These are phyloP conservation scores for Exaiptasia diaphana DNA, from an alignment of 64 coral and sea anemone genomes.

Conservation along the genomic window DNA sequence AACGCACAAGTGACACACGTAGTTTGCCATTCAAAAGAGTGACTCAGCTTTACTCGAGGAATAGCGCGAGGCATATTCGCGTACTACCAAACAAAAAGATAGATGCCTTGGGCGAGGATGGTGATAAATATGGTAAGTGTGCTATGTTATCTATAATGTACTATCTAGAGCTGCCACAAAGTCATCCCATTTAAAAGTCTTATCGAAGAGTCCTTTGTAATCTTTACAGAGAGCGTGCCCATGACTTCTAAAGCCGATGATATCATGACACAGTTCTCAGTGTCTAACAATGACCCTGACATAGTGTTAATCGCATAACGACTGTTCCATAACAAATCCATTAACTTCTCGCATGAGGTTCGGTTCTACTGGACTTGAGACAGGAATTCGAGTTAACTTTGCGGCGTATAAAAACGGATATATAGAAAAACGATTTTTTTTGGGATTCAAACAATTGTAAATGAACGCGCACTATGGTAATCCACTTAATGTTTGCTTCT, in stretches of 20 bases:
- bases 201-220: neutral
- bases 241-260: slow-evolving; percentile 11
- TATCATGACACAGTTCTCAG: neutral
- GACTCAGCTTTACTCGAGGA: slow-evolving; percentile 89
- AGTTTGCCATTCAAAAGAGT: slow-evolving; percentile 72
- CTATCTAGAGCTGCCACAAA: neutral
- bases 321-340: slow-evolving; percentile 5
- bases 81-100: slow-evolving; percentile 65
- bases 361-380: no score
- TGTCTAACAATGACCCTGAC: neutral
- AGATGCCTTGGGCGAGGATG: slow-evolving; percentile 75
- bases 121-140: slow-evolving; percentile 81
- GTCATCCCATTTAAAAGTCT: no score
- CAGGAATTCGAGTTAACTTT: no score
- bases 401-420: no score
- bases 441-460: no score
- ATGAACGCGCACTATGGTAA: slow-evolving; percentile 5
- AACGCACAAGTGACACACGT: slow-evolving; percentile 3
- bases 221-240: neutral
- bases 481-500: neutral
- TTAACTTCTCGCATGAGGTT: no score
- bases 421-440: no score
- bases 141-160: neutral
- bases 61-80: slow-evolving; percentile 69
- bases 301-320: neutral